Evolutionary conservation across 2,797 vertebrate species (phyloP), one percentile per base, ranked within the genome.

Genomic region (Parambassis ranga): DNA sequence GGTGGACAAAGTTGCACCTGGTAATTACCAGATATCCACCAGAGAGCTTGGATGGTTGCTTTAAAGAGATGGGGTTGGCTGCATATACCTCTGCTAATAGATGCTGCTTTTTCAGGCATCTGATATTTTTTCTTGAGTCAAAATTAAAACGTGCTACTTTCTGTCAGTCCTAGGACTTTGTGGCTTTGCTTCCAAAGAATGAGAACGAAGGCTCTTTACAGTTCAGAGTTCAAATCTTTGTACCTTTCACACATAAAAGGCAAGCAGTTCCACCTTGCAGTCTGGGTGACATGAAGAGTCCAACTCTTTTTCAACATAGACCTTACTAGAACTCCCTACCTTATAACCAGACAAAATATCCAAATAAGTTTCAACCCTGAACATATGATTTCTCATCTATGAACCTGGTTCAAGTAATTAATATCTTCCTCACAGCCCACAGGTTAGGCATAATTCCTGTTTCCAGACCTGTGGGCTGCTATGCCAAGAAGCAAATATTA

Each of bases 1-100:
- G 86, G 88, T 82, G 83, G 86, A 66, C 84, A 76, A 87, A 91
- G 85, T 60, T 85, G 77, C 77, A 71, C 82, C 74, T 65, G 83
- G 84, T 87, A 89, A 87, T 91, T 90, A 90, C 67, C 52, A 13
- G 33, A 61, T 51, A 35, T 50, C 33, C 84, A 65, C 71, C 63
- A 27, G 81, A 80, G 83, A 84, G 71, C 7, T 26, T 20, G 62
- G 63, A 59, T 79, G 62, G 52, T 51, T 58, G 32, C 44, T 65
- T 78, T 61, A 58, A 77, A 70, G 70, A 65, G 65, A 58, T 2
- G 13, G 79, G 69, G 88, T 79, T 81, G 81, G 85, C 68, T 71
- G 38, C 5, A 28, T 51, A 71, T 42, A 63, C 67, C 65, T 71
- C 42, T 28, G 38, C 74, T 85, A 84, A 90, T 79, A 58, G 71